A percentile compares a stretch with the other conserved stretches of the same genome.
Conservation (phyloP, 1,140 invertebrate species). For the Apis dorsata region DNA sequence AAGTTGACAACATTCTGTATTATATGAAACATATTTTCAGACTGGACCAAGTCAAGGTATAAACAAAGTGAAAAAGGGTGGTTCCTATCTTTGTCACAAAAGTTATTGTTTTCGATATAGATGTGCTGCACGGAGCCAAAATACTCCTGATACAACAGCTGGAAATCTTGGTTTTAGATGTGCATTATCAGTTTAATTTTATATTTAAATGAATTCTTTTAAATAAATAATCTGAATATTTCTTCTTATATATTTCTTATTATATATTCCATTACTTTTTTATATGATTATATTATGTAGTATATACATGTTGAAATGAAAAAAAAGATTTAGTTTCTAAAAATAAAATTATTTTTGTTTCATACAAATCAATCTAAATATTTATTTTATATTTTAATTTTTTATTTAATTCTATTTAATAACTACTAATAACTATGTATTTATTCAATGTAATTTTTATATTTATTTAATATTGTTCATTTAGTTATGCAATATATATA, state of each 20-base stretch:
- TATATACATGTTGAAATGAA: no score
- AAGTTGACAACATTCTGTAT: not conserved
- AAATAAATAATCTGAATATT: constrained; percentile 4
- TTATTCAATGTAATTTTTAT: no score
- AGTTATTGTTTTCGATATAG: constrained; percentile 96
- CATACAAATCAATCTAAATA: no score
- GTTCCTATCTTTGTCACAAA: constrained; percentile 95
- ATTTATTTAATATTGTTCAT: no score
- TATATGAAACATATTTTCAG: constrained; percentile 79
- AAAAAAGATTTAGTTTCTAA: no score
- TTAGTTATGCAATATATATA: no score
- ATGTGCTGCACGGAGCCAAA: constrained; percentile 95
- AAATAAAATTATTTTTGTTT: no score
- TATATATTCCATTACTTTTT: not conserved
- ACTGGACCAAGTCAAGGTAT: constrained; percentile 81
- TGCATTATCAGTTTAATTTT: constrained; percentile 79
- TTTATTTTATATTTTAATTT: no score
- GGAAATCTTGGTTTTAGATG: constrained; percentile 97
- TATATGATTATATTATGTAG: not conserved
- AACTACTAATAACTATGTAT: no score
- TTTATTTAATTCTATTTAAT: no score
- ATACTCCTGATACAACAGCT: constrained; percentile 95
- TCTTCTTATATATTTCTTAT: not conserved
- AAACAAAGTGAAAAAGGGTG: constrained; percentile 97
- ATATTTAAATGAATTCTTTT: not conserved